These are phyloP conservation scores for Typhlichthys subterraneus DNA, from an alignment of 2,797 vertebrate species.

Conservation along the genomic window DNA sequence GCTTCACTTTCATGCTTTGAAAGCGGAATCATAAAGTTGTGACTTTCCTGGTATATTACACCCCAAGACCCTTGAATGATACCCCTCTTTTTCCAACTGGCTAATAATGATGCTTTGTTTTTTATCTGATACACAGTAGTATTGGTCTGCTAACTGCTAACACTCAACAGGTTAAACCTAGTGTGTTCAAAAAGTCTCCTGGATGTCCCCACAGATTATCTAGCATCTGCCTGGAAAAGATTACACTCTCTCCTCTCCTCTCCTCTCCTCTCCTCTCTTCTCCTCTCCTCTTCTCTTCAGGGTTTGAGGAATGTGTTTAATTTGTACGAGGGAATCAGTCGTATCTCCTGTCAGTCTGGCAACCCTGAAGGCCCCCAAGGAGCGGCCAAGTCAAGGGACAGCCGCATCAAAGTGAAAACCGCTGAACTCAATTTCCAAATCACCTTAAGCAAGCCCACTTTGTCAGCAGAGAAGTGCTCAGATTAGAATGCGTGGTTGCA, in stretches of 20 bases:
- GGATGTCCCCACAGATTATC: conserved; percentile 13
- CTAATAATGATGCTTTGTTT: conserved; percentile 3
- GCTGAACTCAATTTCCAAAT: conserved; percentile 38
- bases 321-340: conserved; percentile 23
- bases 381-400: conserved; percentile 39
- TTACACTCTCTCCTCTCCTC: conserved; percentile 12
- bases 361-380: conserved; percentile 19
- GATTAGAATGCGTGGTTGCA: conserved; percentile 32
- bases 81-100: conserved; percentile 6
- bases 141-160: conserved; percentile 17
- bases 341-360: conserved; percentile 19
- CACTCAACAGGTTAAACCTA: conserved; percentile 18
- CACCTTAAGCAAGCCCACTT: conserved; percentile 28
- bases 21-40: conserved; percentile 11
- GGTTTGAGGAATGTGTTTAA: conserved; percentile 23
- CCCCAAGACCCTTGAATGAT: not conserved
- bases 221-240: conserved; percentile 24
- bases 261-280: not conserved
- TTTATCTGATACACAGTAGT: conserved; percentile 21
- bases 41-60: conserved; percentile 20
- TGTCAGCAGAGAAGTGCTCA: conserved; percentile 27
- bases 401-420: conserved; percentile 28
- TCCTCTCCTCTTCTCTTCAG: not conserved
- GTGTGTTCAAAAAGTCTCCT: conserved; percentile 35
- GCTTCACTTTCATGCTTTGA: conserved; percentile 1